Evolutionary conservation across 2,888 invertebrate species (phyloP).

Genomic region (Dryobotodes eremita): DNA sequence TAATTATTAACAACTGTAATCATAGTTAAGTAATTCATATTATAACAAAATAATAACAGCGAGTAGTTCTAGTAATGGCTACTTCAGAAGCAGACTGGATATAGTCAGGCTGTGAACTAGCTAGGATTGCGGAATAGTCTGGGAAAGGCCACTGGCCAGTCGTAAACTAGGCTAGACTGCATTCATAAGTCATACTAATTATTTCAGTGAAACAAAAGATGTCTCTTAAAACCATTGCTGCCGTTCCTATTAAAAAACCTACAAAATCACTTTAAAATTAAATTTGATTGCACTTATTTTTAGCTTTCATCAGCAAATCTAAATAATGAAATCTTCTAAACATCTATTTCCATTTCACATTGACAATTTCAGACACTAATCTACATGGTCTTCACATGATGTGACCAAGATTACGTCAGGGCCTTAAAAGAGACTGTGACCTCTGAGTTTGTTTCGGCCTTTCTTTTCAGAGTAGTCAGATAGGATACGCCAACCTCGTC

Average conservation of each 20-base stretch:
- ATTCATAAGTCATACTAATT: not conserved
- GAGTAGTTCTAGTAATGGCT: not conserved
- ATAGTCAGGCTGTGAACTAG: not conserved
- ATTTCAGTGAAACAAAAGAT: not conserved
- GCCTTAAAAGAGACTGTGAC: too few relatives aligned
- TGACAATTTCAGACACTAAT: too few relatives aligned
- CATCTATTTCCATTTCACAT: not conserved
- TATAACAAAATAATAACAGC: not conserved
- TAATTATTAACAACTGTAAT: too few relatives aligned
- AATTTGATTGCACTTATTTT: too few relatives aligned
- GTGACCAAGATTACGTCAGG: too few relatives aligned
- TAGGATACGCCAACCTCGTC: too few relatives aligned
- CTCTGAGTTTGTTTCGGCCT: too few relatives aligned
- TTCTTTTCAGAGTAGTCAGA: too few relatives aligned
- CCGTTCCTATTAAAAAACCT: not conserved
- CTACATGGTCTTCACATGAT: too few relatives aligned
- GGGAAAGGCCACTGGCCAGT: not conserved
- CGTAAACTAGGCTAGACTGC: not conserved
- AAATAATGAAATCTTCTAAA: not conserved
- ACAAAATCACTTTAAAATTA: not conserved
- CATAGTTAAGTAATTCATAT: too few relatives aligned
- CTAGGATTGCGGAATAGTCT: not conserved
- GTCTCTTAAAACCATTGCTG: not conserved
- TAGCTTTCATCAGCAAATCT: not conserved
- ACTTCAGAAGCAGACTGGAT: not conserved